Evolutionary conservation across 2,797 vertebrate species (phyloP).

Genomic region (Acipenser ruthenus): DNA sequence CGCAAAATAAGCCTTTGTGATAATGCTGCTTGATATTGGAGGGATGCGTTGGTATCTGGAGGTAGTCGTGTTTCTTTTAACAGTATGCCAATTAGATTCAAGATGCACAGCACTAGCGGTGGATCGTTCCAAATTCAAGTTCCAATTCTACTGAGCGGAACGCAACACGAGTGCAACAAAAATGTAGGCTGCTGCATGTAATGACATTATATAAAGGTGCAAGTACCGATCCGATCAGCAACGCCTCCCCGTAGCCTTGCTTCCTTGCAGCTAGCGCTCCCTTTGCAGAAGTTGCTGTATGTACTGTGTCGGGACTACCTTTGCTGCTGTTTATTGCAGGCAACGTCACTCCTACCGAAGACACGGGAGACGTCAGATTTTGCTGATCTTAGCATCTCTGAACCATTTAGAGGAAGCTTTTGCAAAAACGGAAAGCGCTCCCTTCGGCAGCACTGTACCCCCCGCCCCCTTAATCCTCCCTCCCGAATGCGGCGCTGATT

Average conservation of each 20-base stretch:
- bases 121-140: conserved; percentile 12
- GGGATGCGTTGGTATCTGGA: conserved; percentile 15
- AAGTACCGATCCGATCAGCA: conserved; percentile 1
- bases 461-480: conserved; percentile 48
- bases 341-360: conserved; percentile 61
- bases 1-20: conserved; percentile 9
- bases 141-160: conserved; percentile 10
- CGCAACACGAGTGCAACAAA: conserved; percentile 6
- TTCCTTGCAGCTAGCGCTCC: conserved; percentile 37
- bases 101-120: conserved; percentile 9
- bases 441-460: conserved; percentile 42
- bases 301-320: conserved; percentile 48
- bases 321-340: conserved; percentile 62
- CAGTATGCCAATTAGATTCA: conserved; percentile 4
- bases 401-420: conserved; percentile 48
- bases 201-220: conserved; percentile 8
- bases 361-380: conserved; percentile 58
- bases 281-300: conserved; percentile 37
- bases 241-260: conserved; percentile 35
- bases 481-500: conserved; percentile 63
- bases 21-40: conserved; percentile 14
- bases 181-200: conserved; percentile 7
- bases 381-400: conserved; percentile 78
- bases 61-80: conserved; percentile 10
- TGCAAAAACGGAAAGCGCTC: conserved; percentile 35